Evolutionary conservation across 2,888 invertebrate genomes (phyloP).

Genomic region (Brenthis hecate): DNA sequence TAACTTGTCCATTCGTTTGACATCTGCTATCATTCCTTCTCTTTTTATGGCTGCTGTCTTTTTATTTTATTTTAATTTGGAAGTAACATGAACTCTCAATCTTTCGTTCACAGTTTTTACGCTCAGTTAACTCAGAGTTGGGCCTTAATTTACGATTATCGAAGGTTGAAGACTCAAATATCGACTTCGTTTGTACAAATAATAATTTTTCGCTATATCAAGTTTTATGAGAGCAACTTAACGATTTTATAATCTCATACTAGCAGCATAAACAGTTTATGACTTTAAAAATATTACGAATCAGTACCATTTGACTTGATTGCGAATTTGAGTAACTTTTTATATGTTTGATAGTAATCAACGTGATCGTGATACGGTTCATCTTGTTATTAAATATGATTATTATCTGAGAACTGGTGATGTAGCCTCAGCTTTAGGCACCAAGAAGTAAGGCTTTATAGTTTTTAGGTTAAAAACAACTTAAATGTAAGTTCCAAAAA

Average conservation of each 20-base stretch:
- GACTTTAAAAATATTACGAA: slow-evolving; percentile 48
- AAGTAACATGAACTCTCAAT: slow-evolving; percentile 78
- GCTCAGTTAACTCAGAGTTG: slow-evolving; percentile 70
- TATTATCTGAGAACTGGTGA: neutral
- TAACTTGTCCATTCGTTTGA: slow-evolving; percentile 50
- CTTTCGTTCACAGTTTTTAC: slow-evolving; percentile 74
- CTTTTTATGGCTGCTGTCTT: slow-evolving; percentile 50
- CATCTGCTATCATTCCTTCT: slow-evolving; percentile 53
- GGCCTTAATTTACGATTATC: slow-evolving; percentile 77
- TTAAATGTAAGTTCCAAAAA: no score
- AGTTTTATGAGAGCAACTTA: slow-evolving; percentile 61
- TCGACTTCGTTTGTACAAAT: slow-evolving; percentile 55
- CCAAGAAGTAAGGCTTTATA: slow-evolving; percentile 49
- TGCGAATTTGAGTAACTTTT: slow-evolving; percentile 47
- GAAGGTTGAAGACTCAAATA: slow-evolving; percentile 69
- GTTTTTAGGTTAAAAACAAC: slow-evolving; percentile 26
- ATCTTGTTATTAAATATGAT: slow-evolving; percentile 43
- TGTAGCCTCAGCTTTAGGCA: slow-evolving; percentile 39
- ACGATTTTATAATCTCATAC: slow-evolving; percentile 58
- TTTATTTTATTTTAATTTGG: slow-evolving; percentile 65
- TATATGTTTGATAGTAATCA: slow-evolving; percentile 48
- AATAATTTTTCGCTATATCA: slow-evolving; percentile 59
- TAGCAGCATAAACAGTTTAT: slow-evolving; percentile 51
- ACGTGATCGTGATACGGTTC: slow-evolving; percentile 57
- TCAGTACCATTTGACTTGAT: slow-evolving; percentile 48